Conservation (phyloP, 2,797 vertebrate species). For the Borostomias antarcticus region DNA sequence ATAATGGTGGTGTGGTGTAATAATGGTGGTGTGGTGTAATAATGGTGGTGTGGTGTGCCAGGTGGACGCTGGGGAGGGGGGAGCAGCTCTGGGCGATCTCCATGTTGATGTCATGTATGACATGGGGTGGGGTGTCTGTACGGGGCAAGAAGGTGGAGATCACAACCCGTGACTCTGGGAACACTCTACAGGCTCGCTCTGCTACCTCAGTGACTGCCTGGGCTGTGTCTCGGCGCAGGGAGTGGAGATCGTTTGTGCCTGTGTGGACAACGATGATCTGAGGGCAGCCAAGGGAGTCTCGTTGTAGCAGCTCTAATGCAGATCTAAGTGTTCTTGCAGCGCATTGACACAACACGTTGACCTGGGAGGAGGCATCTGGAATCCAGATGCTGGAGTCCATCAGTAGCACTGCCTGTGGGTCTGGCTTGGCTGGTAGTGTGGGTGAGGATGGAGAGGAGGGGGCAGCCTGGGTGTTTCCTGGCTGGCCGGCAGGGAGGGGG, state of each 20-base stretch:
- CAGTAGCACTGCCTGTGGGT: neutral
- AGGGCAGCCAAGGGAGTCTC: neutral
- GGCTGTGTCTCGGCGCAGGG: neutral
- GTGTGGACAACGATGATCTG: neutral
- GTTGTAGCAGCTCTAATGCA: neutral
- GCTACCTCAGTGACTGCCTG: neutral
- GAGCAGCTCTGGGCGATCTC: neutral
- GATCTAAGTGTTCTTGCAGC: neutral
- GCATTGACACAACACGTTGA: neutral
- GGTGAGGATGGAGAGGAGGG: no score
- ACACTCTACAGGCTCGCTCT: neutral
- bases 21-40: no score
- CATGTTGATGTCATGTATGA: neutral
- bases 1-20: no score
- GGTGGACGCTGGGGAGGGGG: neutral
- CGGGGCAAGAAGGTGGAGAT: neutral
- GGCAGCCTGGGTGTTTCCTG: no score
- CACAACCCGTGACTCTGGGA: neutral
- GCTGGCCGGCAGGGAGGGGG: no score
- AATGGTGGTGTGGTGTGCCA: no score
- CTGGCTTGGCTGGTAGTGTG: no score
- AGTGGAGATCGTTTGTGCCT: neutral
- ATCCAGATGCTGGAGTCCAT: neutral
- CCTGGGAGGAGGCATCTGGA: neutral
- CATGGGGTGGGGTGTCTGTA: neutral